Percentiles rank a stretch among this genome's conserved stretches.
These are phyloP conservation scores for Cettia cetti DNA, from an alignment of 2,113 vertebrate genomes.

Conservation along the genomic window DNA sequence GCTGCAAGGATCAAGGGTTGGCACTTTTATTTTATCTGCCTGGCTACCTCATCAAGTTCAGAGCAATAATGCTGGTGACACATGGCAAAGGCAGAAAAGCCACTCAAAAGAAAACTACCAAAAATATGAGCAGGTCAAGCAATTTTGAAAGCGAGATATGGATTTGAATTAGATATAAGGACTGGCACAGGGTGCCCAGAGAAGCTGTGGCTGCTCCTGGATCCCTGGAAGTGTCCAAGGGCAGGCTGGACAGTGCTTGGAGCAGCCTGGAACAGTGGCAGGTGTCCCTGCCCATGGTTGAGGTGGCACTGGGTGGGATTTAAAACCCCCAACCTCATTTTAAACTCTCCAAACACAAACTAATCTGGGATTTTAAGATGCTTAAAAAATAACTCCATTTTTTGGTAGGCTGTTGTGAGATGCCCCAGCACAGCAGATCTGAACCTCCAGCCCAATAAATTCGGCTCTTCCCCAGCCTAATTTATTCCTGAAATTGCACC, in stretches of 20 bases:
- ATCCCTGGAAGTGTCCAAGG: not conserved
- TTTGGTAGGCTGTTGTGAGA: not conserved
- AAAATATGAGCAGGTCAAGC: not conserved
- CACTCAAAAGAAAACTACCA: not conserved
- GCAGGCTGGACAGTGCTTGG: not conserved
- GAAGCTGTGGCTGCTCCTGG: not conserved
- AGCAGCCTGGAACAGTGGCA: not conserved
- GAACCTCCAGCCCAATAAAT: not conserved
- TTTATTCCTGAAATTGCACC: not conserved
- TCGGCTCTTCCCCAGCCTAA: not conserved
- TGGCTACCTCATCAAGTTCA: not conserved
- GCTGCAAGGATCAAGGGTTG: not conserved
- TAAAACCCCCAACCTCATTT: too few relatives aligned
- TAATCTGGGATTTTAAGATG: not conserved
- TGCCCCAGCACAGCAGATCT: not conserved
- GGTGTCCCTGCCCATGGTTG: not conserved
- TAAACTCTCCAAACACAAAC: not conserved
- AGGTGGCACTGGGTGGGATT: accelerated
- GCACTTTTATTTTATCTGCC: not conserved
- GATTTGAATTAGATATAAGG: not conserved
- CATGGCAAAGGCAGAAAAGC: accelerated
- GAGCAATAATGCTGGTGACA: not conserved
- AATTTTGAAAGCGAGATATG: not conserved
- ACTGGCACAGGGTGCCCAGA: not conserved
- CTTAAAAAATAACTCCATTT: not conserved